Evolutionary conservation across 1,140 invertebrate genomes (phyloP).

Genomic region (Temnothorax longispinosus): DNA sequence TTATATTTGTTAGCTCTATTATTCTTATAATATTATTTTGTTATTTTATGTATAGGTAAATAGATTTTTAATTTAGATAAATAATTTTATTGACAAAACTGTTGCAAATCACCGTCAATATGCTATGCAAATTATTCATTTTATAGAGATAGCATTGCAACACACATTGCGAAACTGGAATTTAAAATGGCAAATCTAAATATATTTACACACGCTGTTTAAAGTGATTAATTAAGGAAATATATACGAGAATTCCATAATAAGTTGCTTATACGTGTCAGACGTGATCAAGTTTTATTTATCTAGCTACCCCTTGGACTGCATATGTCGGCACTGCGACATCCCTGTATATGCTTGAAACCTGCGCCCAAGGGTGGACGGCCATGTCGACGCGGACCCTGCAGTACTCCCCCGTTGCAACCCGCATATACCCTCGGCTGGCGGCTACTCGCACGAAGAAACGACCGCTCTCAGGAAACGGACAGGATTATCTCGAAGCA

Average conservation of each 20-base stretch:
- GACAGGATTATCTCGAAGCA: background rate
- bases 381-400: constrained; percentile 72
- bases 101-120: background rate
- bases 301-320: background rate
- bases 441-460: constrained; percentile 53
- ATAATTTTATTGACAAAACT: background rate
- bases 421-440: constrained; percentile 55
- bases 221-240: background rate
- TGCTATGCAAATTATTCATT: background rate
- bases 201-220: background rate
- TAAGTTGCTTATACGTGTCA: background rate
- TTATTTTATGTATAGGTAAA: background rate
- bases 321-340: constrained; percentile 15
- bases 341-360: constrained; percentile 42
- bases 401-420: constrained; percentile 63
- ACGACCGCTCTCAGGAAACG: background rate
- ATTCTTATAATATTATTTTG: background rate
- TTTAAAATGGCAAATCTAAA: background rate
- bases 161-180: background rate
- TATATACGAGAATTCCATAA: background rate
- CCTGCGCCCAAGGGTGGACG: constrained; percentile 55
- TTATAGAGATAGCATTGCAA: background rate
- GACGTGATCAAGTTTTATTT: background rate
- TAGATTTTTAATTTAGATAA: background rate
- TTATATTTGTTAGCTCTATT: background rate